These are phyloP conservation scores for Neoascia interrupta DNA, from an alignment of 2,888 invertebrate genomes.

Conservation along the genomic window DNA sequence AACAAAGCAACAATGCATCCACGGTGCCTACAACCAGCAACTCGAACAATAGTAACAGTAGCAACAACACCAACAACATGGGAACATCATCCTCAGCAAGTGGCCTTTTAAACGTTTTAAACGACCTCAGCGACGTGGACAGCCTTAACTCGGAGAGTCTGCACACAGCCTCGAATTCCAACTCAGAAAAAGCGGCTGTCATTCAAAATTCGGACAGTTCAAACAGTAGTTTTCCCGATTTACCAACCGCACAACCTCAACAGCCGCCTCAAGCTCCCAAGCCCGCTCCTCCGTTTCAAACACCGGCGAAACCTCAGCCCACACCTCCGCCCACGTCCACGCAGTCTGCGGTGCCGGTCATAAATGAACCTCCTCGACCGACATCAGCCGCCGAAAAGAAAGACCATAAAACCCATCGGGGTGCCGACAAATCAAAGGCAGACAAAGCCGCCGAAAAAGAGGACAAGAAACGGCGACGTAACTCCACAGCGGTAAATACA, in stretches of 20 bases:
- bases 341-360: not conserved
- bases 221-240: slow-evolving; percentile 79
- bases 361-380: slow-evolving; percentile 16
- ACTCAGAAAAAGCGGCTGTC: slow-evolving; percentile 70
- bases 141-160: slow-evolving; percentile 74
- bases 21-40: slow-evolving; percentile 57
- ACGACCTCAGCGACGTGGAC: slow-evolving; percentile 76
- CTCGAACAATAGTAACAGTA: slow-evolving; percentile 50
- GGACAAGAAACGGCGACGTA: slow-evolving; percentile 81
- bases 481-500: slow-evolving; percentile 73
- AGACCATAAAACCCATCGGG: slow-evolving; percentile 79
- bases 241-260: slow-evolving; percentile 12
- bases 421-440: slow-evolving; percentile 77
- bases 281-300: slow-evolving; percentile 44
- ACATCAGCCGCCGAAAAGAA: slow-evolving; percentile 79
- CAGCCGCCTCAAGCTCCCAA: slow-evolving; percentile 69
- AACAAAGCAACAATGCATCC: slow-evolving; percentile 72
- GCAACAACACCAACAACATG: slow-evolving; percentile 18
- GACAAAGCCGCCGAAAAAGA: slow-evolving; percentile 82
- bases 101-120: slow-evolving; percentile 62
- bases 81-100: slow-evolving; percentile 70
- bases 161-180: slow-evolving; percentile 61
- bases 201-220: slow-evolving; percentile 77
- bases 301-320: slow-evolving; percentile 60
- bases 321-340: slow-evolving; percentile 47